A percentile compares a stretch with the other conserved stretches of the same genome.
Conservation (phyloP, 2,797 vertebrate species). For the Thripadectes ignobilis region DNA sequence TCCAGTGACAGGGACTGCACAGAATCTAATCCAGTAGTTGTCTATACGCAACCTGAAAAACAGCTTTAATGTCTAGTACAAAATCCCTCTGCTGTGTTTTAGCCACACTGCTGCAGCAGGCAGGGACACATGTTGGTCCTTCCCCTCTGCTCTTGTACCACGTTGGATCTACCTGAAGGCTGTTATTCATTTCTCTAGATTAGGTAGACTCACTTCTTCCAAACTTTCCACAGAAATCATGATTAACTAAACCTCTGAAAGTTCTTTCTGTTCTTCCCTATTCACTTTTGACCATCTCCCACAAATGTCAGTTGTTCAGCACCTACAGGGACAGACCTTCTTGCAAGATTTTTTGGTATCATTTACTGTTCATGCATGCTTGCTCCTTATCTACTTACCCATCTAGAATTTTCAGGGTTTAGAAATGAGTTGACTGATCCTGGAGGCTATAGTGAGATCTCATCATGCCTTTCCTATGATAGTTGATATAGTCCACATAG, state of each 20-base stretch:
- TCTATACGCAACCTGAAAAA: background rate
- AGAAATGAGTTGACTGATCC: background rate
- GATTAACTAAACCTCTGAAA: background rate
- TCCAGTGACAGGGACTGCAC: background rate
- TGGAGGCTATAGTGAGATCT: background rate
- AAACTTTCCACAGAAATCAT: background rate
- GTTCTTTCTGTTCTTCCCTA: background rate
- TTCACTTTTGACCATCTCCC: background rate
- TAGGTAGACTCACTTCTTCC: background rate
- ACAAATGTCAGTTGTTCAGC: background rate
- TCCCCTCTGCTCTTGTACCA: accelerated
- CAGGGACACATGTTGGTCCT: background rate
- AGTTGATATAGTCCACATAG: background rate
- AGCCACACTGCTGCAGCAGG: background rate
- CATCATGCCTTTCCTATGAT: background rate
- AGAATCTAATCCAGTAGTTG: background rate
- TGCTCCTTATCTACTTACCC: background rate
- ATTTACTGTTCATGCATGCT: background rate
- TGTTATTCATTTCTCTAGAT: background rate
- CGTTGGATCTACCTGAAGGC: background rate
- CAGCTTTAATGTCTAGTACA: background rate
- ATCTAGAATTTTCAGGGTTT: background rate
- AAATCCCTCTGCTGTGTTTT: background rate
- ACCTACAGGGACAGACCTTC: background rate
- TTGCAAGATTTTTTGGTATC: background rate